These are phyloP conservation scores for Tipula helvola DNA, from an alignment of 2,888 invertebrate genomes.

Conservation along the genomic window DNA sequence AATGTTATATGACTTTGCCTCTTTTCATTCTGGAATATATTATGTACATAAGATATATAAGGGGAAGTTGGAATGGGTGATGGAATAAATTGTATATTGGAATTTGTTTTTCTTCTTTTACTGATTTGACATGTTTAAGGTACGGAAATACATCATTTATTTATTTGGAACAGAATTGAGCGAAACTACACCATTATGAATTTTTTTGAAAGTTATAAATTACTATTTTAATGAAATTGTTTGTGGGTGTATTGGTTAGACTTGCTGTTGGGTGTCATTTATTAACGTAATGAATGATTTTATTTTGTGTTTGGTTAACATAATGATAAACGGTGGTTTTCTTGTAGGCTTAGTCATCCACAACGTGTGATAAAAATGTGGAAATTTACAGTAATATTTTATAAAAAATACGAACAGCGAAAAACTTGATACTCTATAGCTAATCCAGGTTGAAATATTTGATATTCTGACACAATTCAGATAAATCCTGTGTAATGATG, in stretches of 20 bases:
- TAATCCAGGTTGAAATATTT: too few species aligned
- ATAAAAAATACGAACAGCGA: too few species aligned
- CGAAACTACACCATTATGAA: background rate
- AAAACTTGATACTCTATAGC: too few species aligned
- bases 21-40: background rate
- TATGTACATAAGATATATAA: background rate
- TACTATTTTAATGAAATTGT: background rate
- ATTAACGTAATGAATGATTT: background rate
- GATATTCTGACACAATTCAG: too few species aligned
- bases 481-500: too few species aligned
- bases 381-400: too few species aligned
- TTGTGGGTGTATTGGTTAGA: background rate
- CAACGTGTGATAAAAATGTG: too few species aligned
- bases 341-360: background rate
- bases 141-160: constrained; percentile 4
- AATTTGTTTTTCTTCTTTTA: background rate
- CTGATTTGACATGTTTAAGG: background rate
- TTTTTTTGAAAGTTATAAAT: background rate
- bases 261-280: background rate
- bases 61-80: background rate
- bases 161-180: background rate
- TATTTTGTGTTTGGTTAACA: background rate
- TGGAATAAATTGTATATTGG: background rate
- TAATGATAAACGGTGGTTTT: background rate
- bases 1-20: background rate